Evolutionary conservation across 1,140 invertebrate genomes (phyloP), one percentile per base, ranked within the genome.

Genomic region (Drosophila neocordata): DNA sequence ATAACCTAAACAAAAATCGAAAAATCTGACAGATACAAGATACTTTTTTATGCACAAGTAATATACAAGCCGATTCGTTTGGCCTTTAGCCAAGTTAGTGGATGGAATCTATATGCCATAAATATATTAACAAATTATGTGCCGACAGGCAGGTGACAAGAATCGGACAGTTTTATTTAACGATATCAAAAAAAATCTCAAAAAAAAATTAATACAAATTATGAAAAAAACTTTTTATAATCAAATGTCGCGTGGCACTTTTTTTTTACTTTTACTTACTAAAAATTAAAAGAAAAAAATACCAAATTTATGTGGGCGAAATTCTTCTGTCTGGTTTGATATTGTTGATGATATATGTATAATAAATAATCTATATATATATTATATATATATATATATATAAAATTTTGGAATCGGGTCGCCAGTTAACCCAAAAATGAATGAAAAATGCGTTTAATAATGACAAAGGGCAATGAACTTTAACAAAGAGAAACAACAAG

Each of bases 81-180:
- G 41, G 41, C 41, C 41, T 48, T 48, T 48, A 15, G 41, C 41
- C 41, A 48, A 48, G 41, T 48, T 15, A 15, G 8, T 18, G 8
- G 9, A 18, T 51, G n/a, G n/a, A n/a, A n/a, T n/a, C n/a, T n/a
- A 35, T 59, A 35, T 65, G 31, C 7, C 31, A 38, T 31, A 18
- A 58, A 55, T 12, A 56, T 69, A 55, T 76, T 68, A 64, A 68
- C 55, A 72, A 76, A 76, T 76, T 73, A 68, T 9, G 41, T 37
- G 53, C 27, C 34, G 62, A 73, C 66, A 69, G 58, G 18, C 69
- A 60, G 64, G 64, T 76, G 73, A 76, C 69, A 75, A 72, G 56
- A 24, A 37, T 35, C 52, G 22, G 34, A 58, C 61, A 70, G 57
- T 70, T 74, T 67, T 62, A 74, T 65, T 48, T 13, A 13, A 13